Base-by-base conservation (phyloP, 2,113 vertebrate species). In the Cariama cristata region DNA sequence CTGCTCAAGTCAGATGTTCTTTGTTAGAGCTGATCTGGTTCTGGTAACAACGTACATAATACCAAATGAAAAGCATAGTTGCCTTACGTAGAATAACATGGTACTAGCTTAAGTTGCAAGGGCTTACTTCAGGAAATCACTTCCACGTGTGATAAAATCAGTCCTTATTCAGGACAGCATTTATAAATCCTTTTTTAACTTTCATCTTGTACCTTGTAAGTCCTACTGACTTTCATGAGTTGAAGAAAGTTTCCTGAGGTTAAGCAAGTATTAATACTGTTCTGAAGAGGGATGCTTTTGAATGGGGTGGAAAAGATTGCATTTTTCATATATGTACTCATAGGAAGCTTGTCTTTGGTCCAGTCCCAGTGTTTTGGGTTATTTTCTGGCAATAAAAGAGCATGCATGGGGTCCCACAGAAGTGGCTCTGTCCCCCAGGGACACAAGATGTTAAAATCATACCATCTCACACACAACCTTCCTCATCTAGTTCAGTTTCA, bases 21-120 rank as follows among this genome's bases (percentile, higher is more conserved):
- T 74, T 71, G 83, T 93, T 96, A 96, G 59, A 88, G 63, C 26
- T 84, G 66, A 67, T 95, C 72, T 76, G 71, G n/a, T 95, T 95
- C 82, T 81, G 55, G 67, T 86, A 90, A 75, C 55, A 79, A 72
- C 49, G 44, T 62, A 72, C 45, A 6, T 94, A 68, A 87, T 75
- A 59, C 40, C 74, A 60, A 91, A 63, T 59, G 50, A 71, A 91
- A 95, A 87, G 85, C 49, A 22, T 27, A 53, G 63, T 42, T 94
- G 60, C 81, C 64, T 92, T 79, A 17, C 38, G 13, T 35, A 84
- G 95, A 68, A 75, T 92, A 92, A 85, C 49, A 32, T 52, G 33
- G 22, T 71, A 71, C 90, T 93, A 79, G 14, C 63, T 92, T 53
- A 60, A 81, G 50, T 91, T 75, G 79, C 35, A 59, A 86, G 59